These are phyloP conservation scores for Chrysaora quinquecirrha DNA, from an alignment of 30 jellyfish, hydroid and myxozoan species.

Conservation along the genomic window DNA sequence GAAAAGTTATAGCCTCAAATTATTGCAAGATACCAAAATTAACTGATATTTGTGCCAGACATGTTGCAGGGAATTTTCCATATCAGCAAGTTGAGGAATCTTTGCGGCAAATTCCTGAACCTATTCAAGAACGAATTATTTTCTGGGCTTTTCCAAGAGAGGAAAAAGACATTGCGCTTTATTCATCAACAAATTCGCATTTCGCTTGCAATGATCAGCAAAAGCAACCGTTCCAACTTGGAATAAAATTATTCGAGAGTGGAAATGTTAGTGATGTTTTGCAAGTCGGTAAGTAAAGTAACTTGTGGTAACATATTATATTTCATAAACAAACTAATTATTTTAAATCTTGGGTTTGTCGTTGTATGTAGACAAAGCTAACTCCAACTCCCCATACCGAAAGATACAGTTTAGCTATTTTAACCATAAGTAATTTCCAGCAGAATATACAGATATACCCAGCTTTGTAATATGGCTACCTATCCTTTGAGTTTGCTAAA, in stretches of 20 bases:
- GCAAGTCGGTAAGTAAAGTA: slow-evolving; percentile 91
- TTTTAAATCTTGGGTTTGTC: too few species aligned
- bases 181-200: slow-evolving; percentile 80
- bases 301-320: too few species aligned
- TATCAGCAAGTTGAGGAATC: slow-evolving; percentile 85
- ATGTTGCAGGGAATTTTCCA: slow-evolving; percentile 81
- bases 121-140: slow-evolving; percentile 76
- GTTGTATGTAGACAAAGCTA: too few species aligned
- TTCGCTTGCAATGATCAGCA: slow-evolving; percentile 27
- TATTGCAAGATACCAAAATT: slow-evolving; percentile 5
- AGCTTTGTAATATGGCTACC: too few species aligned
- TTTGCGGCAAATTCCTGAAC: slow-evolving; percentile 82
- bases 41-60: slow-evolving; percentile 83
- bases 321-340: too few species aligned
- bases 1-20: slow-evolving; percentile 14
- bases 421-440: too few species aligned
- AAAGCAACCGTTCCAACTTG: slow-evolving; percentile 84
- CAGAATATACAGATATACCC: too few species aligned
- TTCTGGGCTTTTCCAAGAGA: slow-evolving; percentile 88
- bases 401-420: too few species aligned
- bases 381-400: too few species aligned
- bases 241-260: slow-evolving; percentile 70
- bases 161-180: slow-evolving; percentile 75
- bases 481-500: too few species aligned
- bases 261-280: slow-evolving; percentile 83